phyloP scores from a whole-genome alignment of 2,113 vertebrate species.

The Dasyprocta punctata region DNA sequence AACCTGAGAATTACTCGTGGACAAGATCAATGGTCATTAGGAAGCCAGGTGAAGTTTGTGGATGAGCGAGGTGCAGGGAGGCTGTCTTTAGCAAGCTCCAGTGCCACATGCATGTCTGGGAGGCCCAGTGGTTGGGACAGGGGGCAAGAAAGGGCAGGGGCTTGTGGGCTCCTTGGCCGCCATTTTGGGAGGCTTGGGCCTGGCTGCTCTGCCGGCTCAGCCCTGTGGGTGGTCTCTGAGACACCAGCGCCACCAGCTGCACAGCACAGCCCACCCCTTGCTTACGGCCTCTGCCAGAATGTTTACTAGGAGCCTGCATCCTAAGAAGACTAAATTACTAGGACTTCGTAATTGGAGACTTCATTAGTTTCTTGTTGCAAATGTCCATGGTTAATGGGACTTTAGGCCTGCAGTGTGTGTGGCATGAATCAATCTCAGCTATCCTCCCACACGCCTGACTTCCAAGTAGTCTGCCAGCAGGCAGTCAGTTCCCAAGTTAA shows the following conservation, averaged over 20 bases:
- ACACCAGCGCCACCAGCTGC: not conserved
- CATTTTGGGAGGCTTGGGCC: conserved; percentile 36
- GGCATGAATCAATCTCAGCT: not conserved
- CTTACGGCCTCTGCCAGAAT: conserved; percentile 15
- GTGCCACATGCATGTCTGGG: not conserved
- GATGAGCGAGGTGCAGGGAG: not conserved
- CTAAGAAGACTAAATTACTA: conserved; percentile 50
- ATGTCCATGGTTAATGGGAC: conserved; percentile 41
- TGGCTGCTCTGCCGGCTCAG: not conserved
- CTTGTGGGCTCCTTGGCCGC: conserved; percentile 36
- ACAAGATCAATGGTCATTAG: not conserved
- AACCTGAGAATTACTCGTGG: not conserved
- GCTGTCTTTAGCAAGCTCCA: not conserved
- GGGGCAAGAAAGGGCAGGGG: not conserved
- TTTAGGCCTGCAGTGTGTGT: not conserved
- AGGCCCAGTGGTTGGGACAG: not conserved
- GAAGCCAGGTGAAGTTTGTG: not conserved
- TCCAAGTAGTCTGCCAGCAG: not conserved
- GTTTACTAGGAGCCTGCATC: conserved; percentile 54
- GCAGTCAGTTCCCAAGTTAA: not conserved
- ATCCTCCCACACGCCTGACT: not conserved
- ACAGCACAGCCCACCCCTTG: not conserved
- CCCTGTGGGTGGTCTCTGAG: conserved; percentile 61
- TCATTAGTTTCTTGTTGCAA: conserved; percentile 58
- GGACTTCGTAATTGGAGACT: conserved; percentile 68